phyloP scores from a whole-genome alignment of 1,140 invertebrate genomes.

The Lucilia cuprina region DNA sequence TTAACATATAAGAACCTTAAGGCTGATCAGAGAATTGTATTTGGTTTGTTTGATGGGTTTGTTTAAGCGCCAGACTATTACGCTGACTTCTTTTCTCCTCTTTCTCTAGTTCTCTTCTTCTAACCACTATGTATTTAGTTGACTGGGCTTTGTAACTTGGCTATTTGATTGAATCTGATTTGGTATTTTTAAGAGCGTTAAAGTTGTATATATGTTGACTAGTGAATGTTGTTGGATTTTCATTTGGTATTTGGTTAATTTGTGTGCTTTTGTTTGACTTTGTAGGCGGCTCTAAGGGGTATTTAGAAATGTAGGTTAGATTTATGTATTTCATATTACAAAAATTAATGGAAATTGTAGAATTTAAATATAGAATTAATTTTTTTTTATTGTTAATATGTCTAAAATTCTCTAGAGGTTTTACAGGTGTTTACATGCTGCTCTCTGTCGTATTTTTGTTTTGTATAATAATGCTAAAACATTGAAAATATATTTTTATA shows the following conservation, averaged over 20 bases:
- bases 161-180: neutral
- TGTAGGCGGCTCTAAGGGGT: too few relatives aligned
- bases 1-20: constrained; percentile 22
- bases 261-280: too few relatives aligned
- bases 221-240: neutral
- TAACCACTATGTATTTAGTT: too few relatives aligned
- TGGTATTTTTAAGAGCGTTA: neutral
- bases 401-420: neutral
- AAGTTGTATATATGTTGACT: neutral
- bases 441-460: neutral
- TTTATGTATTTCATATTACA: too few relatives aligned
- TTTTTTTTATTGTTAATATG: neutral
- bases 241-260: too few relatives aligned
- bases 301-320: too few relatives aligned
- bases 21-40: neutral
- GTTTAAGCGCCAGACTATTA: neutral
- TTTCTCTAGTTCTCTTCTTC: too few relatives aligned
- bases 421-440: neutral
- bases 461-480: neutral
- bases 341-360: too few relatives aligned
- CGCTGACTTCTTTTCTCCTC: neutral
- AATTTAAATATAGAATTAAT: too few relatives aligned
- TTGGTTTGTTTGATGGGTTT: neutral
- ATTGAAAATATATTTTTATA: neutral
- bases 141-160: neutral